Evolutionary conservation across 1,140 invertebrate species (phyloP), one percentile per base, ranked within the genome.

Genomic region (Callitettix versicolor): DNA sequence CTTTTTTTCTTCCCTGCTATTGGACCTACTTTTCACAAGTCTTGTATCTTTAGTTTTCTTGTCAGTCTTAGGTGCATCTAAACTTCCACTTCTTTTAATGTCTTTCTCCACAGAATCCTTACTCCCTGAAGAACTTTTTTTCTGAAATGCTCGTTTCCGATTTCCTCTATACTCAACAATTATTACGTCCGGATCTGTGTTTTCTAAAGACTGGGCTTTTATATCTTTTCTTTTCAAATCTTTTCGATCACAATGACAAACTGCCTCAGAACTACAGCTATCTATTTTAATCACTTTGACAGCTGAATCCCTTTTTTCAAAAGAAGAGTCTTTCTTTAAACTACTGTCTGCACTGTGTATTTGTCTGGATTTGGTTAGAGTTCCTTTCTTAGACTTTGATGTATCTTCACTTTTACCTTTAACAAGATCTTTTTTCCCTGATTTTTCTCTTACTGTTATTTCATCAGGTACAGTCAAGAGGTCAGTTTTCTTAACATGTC

Each of bases 131-230:
- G 62, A 63, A n/a, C 58, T 54, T 48, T 59, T 58, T 47, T 62
- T 65, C 42, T 62, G 50, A 46, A 65, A 62, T 34, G 64, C 64
- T 44, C 57, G 55, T 33, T 61, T 63, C 15, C 60, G 56, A 36
- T 59, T 64, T 7, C 60, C 58, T 52, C 62, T 58, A 51, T 66
- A 66, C 50, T 66, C 65, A 11, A 66, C 63, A 55, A 66, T 65
- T 21, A 64, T 64, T 5, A 65, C 59, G 46, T 65, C 62, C 11
- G 60, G 57, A 55, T 64, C 58, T 33, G 54, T 40, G 33, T 54
- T 58, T 20, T 62, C 62, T n/a, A 60, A 54, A 12, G 60, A 62
- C 24, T 51, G 55, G 43, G 51, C 53, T 55, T 62, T 64, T 11
- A 24, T 38, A 40, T 55, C 54, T 49, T 20, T 26, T 15, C 24